Evolutionary conservation across 2,113 vertebrate genomes (phyloP), one percentile per base, ranked within the genome.

Genomic region (Dascyllus trimaculatus): DNA sequence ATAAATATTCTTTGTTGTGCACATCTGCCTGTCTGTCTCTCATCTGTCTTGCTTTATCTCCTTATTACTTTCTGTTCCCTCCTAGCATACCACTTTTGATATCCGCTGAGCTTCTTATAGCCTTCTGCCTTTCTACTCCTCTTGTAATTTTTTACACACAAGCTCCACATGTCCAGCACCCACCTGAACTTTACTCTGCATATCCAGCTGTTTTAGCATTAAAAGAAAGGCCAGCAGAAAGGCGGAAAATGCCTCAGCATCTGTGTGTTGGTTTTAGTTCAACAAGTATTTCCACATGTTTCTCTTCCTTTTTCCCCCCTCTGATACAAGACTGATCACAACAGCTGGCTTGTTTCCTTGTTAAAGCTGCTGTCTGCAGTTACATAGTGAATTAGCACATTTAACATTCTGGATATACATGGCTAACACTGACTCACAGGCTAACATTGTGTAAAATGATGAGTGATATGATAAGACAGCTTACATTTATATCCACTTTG

Each of bases 241-340:
- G 70, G 84, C 79, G 38, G 89, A 89, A 88, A 95, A 92, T 90
- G 89, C 85, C 90, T 93, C 85, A 91, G 93, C 93, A 93, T 94
- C 94, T 94, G 92, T 82, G 87, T 93, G 86, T 82, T 88, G 82
- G 80, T 91, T 92, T 92, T 81, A 86, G 78, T 64, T 86, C 92
- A 93, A 93, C 93, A 95, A 93, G 93, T 93, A 87, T 85, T 90
- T 91, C 93, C 93, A 92, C 92, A 92, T 93, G 92, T 92, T 92
- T 80, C 81, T 85, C 75, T 92, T 91, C 71, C 71, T 32, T 54
- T 81, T 85, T 64, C 78, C 84, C 85, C 86, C 85, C 87, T 91
- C 86, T 54, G 54, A 87, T 85, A 77, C 79, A 75, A 89, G 90
- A 90, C 75, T 80, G 91, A 93, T 92, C 88, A 91, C 90, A 91